phyloP scores from a whole-genome alignment of 1,140 invertebrate genomes.

The Bombus cullumanus region DNA sequence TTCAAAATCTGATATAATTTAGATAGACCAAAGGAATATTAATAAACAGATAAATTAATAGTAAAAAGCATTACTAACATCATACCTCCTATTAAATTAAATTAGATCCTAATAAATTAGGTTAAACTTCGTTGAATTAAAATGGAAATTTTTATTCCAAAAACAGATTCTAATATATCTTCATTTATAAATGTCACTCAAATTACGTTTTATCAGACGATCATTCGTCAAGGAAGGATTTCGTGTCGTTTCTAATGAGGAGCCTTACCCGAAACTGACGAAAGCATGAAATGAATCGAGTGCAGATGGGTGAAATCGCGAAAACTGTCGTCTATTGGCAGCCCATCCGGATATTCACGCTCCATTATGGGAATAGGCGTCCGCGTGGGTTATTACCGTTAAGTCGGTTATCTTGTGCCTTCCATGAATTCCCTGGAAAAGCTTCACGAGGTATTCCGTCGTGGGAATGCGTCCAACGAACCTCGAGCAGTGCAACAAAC shows the following conservation, averaged over 20 bases:
- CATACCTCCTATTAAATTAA: not conserved
- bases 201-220: not conserved
- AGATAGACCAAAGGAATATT: not conserved
- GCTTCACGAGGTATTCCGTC: not conserved
- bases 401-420: conserved; percentile 3
- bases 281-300: not conserved
- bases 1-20: too few species aligned
- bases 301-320: not conserved
- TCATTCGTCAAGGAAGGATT: not conserved
- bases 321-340: conserved; percentile 16
- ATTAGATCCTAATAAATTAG: not conserved
- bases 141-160: not conserved
- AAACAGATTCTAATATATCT: not conserved
- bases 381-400: conserved; percentile 17
- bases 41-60: not conserved
- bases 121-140: not conserved
- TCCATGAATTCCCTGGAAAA: conserved; percentile 10
- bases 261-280: too few species aligned
- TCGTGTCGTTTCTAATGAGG: not conserved
- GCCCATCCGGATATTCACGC: conserved; percentile 8
- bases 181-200: not conserved
- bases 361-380: conserved; percentile 33
- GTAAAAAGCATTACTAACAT: not conserved
- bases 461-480: not conserved
- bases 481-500: not conserved